Conservation (phyloP, 2,888 invertebrate species). For the Pandemis corylana region DNA sequence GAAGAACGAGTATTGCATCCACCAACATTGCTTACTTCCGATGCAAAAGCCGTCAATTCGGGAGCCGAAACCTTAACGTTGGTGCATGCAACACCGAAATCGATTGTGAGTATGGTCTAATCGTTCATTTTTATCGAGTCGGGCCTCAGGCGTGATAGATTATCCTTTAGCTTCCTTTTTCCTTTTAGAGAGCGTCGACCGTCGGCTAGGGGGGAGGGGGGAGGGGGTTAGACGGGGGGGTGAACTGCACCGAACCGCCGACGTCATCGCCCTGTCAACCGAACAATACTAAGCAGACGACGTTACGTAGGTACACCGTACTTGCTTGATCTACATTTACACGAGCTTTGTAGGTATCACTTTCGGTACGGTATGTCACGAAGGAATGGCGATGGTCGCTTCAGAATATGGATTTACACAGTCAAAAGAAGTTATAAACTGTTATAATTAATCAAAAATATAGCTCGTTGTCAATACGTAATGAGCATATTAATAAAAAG, state of each 20-base stretch:
- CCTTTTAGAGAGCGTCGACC: slow-evolving; percentile 83
- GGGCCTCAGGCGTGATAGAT: slow-evolving; percentile 82
- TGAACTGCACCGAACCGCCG: slow-evolving; percentile 68
- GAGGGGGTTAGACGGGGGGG: slow-evolving; percentile 59
- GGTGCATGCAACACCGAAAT: slow-evolving; percentile 61
- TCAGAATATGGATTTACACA: background rate
- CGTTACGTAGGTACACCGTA: slow-evolving; percentile 65
- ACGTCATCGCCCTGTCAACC: slow-evolving; percentile 84
- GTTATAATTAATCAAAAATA: no score
- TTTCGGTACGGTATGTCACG: slow-evolving; percentile 51
- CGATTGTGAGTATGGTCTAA: slow-evolving; percentile 75
- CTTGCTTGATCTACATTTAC: slow-evolving; percentile 39
- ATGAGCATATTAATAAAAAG: no score
- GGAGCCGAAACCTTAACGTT: slow-evolving; percentile 39
- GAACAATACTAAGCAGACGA: slow-evolving; percentile 83
- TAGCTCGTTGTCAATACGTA: no score
- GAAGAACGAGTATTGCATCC: background rate
- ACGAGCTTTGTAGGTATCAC: background rate
- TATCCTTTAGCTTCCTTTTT: slow-evolving; percentile 83
- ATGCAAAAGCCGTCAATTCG: background rate
- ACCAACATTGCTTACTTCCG: background rate
- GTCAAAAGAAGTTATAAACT: no score
- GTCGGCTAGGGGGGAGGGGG: slow-evolving; percentile 71
- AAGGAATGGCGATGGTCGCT: slow-evolving; percentile 21
- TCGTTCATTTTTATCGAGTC: slow-evolving; percentile 83